Conservation (phyloP, 2,888 invertebrate species). For the Cryptus viduatorius region DNA sequence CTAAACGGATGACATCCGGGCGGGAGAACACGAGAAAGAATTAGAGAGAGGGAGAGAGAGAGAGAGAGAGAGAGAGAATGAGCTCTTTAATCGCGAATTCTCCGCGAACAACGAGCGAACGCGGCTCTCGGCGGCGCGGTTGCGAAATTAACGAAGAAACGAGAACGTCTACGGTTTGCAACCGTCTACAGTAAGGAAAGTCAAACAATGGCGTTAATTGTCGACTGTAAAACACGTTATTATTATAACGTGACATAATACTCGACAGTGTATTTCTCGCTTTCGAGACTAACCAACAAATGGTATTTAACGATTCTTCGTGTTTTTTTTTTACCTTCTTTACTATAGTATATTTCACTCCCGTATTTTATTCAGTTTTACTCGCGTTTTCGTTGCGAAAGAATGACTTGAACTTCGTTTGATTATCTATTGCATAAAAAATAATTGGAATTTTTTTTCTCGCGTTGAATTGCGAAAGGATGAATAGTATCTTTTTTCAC, state of each 20-base stretch:
- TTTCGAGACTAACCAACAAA: slow-evolving; percentile 54
- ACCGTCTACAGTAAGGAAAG: slow-evolving; percentile 57
- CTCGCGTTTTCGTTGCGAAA: slow-evolving; percentile 1
- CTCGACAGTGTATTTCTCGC: slow-evolving; percentile 40
- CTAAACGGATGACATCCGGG: slow-evolving; percentile 22
- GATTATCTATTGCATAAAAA: neutral
- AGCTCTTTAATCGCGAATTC: slow-evolving; percentile 43
- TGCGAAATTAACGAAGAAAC: slow-evolving; percentile 58
- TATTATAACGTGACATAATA: slow-evolving; percentile 63
- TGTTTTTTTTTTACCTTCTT: slow-evolving; percentile 35
- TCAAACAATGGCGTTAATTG: slow-evolving; percentile 68
- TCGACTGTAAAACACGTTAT: slow-evolving; percentile 60
- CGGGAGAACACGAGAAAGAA: too few species aligned
- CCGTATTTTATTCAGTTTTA: slow-evolving; percentile 41
- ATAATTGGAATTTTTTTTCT: too few species aligned
- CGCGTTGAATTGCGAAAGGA: too few species aligned
- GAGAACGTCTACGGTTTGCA: slow-evolving; percentile 41
- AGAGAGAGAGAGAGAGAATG: neutral
- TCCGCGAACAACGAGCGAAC: slow-evolving; percentile 25
- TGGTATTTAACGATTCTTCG: slow-evolving; percentile 60
- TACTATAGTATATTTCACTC: neutral
- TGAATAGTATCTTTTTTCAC: too few species aligned
- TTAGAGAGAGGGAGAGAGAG: neutral
- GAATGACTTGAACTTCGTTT: neutral
- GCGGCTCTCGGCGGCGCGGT: slow-evolving; percentile 39